Base-by-base conservation (phyloP, 2,113 vertebrate genomes). In the Lepus timidus region DNA sequence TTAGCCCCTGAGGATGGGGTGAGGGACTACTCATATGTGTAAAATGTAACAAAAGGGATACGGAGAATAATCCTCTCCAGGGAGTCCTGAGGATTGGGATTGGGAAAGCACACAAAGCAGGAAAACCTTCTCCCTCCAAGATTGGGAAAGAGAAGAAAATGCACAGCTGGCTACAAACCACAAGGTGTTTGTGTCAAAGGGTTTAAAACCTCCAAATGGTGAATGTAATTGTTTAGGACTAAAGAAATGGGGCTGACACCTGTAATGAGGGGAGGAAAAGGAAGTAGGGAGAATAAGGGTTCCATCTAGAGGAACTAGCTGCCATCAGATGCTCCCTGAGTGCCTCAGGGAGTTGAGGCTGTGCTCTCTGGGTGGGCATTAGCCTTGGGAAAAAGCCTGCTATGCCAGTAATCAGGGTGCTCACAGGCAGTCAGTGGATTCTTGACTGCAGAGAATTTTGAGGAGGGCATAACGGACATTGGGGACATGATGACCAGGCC, bases 351-450 rank as follows among this genome's bases (percentile, higher is more conserved):
- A 96, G 90, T 64, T 75, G 80, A 23, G 84, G 96, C 98, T 98
- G 99, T 76, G 98, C 99, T 93, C 98, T 98, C 85, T 99, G 98
- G 70, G 98, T 97, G 85, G 7, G 44, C 44, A 44, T 99, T 99
- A 52, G 97, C 96, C 88, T 99, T 99, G 92, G 99, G 97, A 95
- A 99, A 99, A 88, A 99, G 98, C 96, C 99, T 99, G 98, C 99
- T 99, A 97, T 99, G 99, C 99, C 99, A 99, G 92, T 99, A 99
- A 97, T 99, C 99, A 6, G 99, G 99, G 97, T 99, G 99, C 97
- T 99, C 99, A 95, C 99, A 99, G 29, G 99, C 99, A 98, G 98
- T 98, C 99, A 65, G 97, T 97, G 16, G 98, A 98, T 52, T 99
- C 99, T 89, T 99, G 97, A 19, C 98, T 98, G 64, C 98, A 98